Conservation (phyloP, 2,888 invertebrate genomes). For the Labia minor region DNA sequence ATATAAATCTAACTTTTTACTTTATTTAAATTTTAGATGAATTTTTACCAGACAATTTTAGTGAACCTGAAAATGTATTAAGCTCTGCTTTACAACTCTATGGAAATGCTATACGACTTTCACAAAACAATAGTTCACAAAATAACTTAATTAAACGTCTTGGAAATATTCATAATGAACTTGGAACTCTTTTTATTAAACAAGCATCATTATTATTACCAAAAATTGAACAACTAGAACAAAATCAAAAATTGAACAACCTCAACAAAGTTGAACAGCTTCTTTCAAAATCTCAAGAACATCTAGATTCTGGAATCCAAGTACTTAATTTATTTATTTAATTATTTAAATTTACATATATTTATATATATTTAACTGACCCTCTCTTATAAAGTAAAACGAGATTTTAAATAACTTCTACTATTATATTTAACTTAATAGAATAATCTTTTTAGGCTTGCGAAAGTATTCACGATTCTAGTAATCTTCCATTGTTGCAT, state of each 20-base stretch:
- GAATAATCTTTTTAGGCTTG: slow-evolving; percentile 45
- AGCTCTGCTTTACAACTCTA: slow-evolving; percentile 37
- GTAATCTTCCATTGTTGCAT: slow-evolving; percentile 67
- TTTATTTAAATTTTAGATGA: too few species aligned
- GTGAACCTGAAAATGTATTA: too few species aligned
- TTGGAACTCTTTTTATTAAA: slow-evolving; percentile 73
- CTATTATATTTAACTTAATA: too few species aligned
- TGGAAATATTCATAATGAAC: slow-evolving; percentile 75
- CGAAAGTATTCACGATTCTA: slow-evolving; percentile 55
- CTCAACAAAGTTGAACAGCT: slow-evolving; percentile 33
- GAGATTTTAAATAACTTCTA: too few species aligned
- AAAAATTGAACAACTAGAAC: neutral
- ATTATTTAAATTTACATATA: too few species aligned
- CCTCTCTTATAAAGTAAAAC: too few species aligned
- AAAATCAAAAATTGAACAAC: slow-evolving; percentile 15
- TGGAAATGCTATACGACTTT: slow-evolving; percentile 49
- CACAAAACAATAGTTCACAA: slow-evolving; percentile 37
- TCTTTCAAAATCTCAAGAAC: slow-evolving; percentile 39
- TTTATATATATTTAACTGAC: too few species aligned
- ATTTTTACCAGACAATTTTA: too few species aligned
- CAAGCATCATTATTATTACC: slow-evolving; percentile 37
- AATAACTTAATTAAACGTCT: slow-evolving; percentile 41
- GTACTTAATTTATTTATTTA: too few species aligned
- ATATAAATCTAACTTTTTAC: too few species aligned
- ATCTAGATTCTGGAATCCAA: slow-evolving; percentile 56